Percentiles rank a stretch among this genome's conserved stretches.
These are phyloP conservation scores for Drosophila biarmipes DNA, from an alignment of 1,140 invertebrate species.

Conservation along the genomic window DNA sequence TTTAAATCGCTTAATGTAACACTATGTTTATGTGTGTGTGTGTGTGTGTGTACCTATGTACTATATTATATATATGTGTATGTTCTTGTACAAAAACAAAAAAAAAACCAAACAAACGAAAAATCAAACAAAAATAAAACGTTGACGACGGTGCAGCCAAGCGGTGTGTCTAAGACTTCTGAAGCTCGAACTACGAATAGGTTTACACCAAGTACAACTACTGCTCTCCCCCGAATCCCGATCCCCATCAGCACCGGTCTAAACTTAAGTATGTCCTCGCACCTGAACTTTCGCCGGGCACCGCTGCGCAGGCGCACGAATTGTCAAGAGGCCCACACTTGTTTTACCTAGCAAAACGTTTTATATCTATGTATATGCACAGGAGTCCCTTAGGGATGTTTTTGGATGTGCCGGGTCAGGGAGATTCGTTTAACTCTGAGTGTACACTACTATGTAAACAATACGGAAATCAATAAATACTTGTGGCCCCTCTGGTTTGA, in stretches of 20 bases:
- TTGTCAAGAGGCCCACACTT: constrained; percentile 31
- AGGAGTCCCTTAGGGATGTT: constrained; percentile 8
- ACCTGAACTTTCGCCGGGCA: constrained; percentile 48
- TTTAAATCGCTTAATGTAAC: constrained; percentile 50
- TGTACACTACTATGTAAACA: constrained; percentile 52
- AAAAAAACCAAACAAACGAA: constrained; percentile 27
- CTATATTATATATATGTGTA: constrained; percentile 54
- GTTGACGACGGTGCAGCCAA: constrained; percentile 50
- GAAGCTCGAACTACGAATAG: constrained; percentile 72
- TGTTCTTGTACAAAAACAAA: constrained; percentile 70
- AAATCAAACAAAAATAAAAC: constrained; percentile 40
- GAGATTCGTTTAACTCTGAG: constrained; percentile 45
- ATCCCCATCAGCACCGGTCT: constrained; percentile 28
- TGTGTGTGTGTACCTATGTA: constrained; percentile 40
- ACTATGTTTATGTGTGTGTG: constrained; percentile 53
- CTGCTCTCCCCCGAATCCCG: constrained; percentile 42
- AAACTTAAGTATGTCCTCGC: constrained; percentile 45
- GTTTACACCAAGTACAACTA: constrained; percentile 63
- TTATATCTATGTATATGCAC: constrained; percentile 42
- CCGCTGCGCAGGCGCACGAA: constrained; percentile 76
- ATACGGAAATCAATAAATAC: constrained; percentile 45
- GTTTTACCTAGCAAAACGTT: constrained; percentile 57
- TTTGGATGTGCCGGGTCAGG: constrained; percentile 14
- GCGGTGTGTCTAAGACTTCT: constrained; percentile 48
- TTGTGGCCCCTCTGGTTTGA: constrained; percentile 30